These are phyloP conservation scores for Tragopan temminckii DNA, from an alignment of 2,797 vertebrate genomes.

Conservation along the genomic window DNA sequence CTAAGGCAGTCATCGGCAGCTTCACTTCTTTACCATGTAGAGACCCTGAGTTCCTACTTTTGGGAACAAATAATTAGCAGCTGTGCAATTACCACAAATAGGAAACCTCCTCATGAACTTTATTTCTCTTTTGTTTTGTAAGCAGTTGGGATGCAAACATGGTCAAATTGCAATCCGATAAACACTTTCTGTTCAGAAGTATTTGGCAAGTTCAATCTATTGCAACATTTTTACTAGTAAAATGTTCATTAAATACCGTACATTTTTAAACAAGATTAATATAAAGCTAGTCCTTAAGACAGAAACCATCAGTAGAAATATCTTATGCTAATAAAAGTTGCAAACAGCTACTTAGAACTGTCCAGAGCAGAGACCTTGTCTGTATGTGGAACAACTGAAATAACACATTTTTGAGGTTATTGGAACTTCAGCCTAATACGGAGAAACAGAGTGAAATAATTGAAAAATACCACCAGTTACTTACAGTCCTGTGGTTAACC, in stretches of 20 bases:
- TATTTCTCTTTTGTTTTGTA: conserved; percentile 45
- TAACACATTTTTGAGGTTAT: background rate
- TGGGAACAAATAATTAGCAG: background rate
- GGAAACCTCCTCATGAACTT: conserved; percentile 44
- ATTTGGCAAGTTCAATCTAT: conserved; percentile 16
- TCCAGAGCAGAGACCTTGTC: conserved; percentile 3
- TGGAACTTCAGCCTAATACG: background rate
- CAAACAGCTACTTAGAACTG: conserved; percentile 14
- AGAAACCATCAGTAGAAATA: conserved; percentile 15
- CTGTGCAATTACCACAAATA: conserved; percentile 28
- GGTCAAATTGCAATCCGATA: conserved; percentile 16
- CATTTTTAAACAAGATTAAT: conserved; percentile 42
- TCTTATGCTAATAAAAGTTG: background rate
- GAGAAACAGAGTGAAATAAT: background rate
- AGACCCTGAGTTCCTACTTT: background rate
- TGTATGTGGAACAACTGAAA: conserved; percentile 28
- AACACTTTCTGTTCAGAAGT: conserved; percentile 18
- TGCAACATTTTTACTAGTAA: conserved; percentile 47
- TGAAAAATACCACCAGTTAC: conserved; percentile 32
- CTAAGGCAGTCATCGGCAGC: background rate
- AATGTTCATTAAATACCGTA: conserved; percentile 36
- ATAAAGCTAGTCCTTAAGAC: conserved; percentile 40
- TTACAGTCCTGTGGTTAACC: conserved; percentile 22
- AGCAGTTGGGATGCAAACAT: conserved; percentile 26
- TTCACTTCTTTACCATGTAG: background rate